Evolutionary conservation across 2,113 vertebrate species (phyloP).

Genomic region (Hucho hucho): DNA sequence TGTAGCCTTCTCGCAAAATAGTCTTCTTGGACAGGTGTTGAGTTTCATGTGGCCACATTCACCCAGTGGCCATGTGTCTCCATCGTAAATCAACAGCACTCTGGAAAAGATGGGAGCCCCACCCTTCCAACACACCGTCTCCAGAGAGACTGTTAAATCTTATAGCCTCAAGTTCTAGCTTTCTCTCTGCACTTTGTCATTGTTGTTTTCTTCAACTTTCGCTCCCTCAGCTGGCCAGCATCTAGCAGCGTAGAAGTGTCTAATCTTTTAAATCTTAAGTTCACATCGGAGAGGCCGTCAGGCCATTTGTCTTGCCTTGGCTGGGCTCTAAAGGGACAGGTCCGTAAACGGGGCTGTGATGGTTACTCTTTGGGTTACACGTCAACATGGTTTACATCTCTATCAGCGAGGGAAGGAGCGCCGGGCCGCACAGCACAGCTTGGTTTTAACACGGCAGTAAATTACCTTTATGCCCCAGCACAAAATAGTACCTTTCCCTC

Average conservation of each 20-base stretch:
- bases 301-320: neutral
- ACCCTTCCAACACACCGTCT: neutral
- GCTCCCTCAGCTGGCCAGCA: neutral
- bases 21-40: conserved; percentile 39
- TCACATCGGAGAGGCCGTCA: no score
- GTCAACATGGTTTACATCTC: conserved; percentile 44
- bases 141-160: neutral
- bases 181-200: no score
- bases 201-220: neutral
- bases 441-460: conserved; percentile 38
- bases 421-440: conserved; percentile 48
- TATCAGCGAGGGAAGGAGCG: conserved; percentile 20
- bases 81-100: conserved; percentile 46
- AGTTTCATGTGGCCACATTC: conserved; percentile 48
- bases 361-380: neutral
- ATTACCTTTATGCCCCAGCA: conserved; percentile 38
- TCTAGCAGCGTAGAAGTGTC: neutral
- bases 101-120: no score
- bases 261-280: neutral
- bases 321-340: neutral
- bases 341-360: neutral
- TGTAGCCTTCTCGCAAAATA: conserved; percentile 10
- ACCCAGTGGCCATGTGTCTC: conserved; percentile 26
- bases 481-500: conserved; percentile 23
- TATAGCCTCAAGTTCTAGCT: neutral